phyloP scores from a whole-genome alignment of 2,888 invertebrate genomes.

The Himalopsyche tibetana region DNA sequence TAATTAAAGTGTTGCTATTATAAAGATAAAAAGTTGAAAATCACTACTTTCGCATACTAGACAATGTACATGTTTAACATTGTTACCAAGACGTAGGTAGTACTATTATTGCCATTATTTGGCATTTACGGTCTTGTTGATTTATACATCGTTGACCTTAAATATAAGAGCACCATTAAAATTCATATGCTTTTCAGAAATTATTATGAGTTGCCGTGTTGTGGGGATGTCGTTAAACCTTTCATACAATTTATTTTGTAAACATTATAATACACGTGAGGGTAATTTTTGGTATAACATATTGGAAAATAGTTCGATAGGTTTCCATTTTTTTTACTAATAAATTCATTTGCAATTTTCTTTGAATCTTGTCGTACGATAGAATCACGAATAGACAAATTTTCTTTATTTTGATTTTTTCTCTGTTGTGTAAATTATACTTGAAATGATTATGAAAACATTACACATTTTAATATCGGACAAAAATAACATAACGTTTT shows the following conservation, averaged over 20 bases:
- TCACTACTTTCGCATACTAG: too few species aligned
- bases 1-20: too few species aligned
- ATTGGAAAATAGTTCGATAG: neutral
- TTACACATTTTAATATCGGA: too few species aligned
- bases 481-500: too few species aligned
- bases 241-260: neutral
- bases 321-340: neutral
- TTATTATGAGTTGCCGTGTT: neutral
- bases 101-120: too few species aligned
- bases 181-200: neutral
- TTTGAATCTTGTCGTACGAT: constrained; percentile 24
- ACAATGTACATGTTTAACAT: too few species aligned
- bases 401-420: neutral
- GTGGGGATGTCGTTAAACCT: neutral
- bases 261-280: neutral
- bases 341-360: neutral
- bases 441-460: too few species aligned
- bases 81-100: too few species aligned
- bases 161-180: neutral
- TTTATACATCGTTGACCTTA: neutral
- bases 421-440: neutral
- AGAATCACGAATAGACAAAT: too few species aligned
- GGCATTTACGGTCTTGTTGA: too few species aligned
- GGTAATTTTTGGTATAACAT: neutral
- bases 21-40: too few species aligned